phyloP scores from a whole-genome alignment of 1,140 invertebrate species.

The Potamilus streckersoni region DNA sequence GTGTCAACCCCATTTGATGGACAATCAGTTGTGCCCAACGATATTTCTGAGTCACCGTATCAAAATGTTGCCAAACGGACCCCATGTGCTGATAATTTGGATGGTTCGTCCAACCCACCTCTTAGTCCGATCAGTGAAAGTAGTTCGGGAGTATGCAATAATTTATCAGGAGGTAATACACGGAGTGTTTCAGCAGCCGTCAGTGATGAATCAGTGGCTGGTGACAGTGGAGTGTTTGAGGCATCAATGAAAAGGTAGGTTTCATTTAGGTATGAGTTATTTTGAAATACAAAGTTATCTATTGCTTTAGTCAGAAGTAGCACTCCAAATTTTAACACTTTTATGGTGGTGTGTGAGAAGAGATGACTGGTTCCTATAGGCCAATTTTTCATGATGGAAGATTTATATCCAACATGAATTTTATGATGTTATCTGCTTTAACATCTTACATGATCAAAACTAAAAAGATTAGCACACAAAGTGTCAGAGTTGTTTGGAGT shows the following conservation, averaged over 20 bases:
- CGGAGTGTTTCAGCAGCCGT: constrained; percentile 87
- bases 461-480: too few species aligned
- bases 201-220: constrained; percentile 95
- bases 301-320: too few species aligned
- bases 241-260: constrained; percentile 75
- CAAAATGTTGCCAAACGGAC: constrained; percentile 22
- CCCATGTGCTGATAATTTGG: constrained; percentile 43
- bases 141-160: constrained; percentile 66
- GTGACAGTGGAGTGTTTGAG: constrained; percentile 96
- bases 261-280: neutral
- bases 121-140: constrained; percentile 78
- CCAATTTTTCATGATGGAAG: too few species aligned
- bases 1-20: neutral
- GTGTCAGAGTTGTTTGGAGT: too few species aligned
- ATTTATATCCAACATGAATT: too few species aligned
- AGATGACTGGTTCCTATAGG: neutral
- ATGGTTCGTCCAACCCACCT: constrained; percentile 71
- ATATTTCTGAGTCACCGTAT: constrained; percentile 10
- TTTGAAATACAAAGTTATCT: neutral
- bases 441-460: too few species aligned
- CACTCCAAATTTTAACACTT: neutral
- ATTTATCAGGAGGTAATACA: constrained; percentile 63
- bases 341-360: neutral
- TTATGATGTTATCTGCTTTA: too few species aligned
- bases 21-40: neutral